These are phyloP conservation scores for Penaeus chinensis DNA, from an alignment of 1,140 invertebrate genomes.

Conservation along the genomic window DNA sequence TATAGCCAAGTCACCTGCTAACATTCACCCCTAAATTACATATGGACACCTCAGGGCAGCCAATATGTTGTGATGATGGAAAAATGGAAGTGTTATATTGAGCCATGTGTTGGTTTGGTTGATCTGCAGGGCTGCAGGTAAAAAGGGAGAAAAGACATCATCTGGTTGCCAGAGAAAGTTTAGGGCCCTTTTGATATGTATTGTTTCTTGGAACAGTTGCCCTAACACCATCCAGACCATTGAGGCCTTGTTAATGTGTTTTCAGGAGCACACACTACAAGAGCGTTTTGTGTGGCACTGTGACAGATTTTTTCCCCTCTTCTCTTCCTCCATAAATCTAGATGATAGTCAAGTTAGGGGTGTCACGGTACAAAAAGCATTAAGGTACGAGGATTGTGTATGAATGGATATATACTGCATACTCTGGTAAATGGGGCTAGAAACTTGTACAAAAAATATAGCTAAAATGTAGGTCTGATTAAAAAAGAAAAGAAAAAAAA, in stretches of 20 bases:
- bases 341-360: conserved; percentile 34
- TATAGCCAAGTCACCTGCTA: no score
- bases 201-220: conserved; percentile 34
- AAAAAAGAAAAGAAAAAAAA: not conserved
- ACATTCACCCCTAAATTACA: no score
- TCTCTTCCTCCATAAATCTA: conserved; percentile 36
- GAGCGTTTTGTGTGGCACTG: conserved; percentile 41
- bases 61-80: conserved; percentile 12
- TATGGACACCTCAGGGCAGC: not conserved
- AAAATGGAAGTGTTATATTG: conserved; percentile 1
- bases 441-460: conserved; percentile 53
- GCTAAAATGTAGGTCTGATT: conserved; percentile 53
- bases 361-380: conserved; percentile 42
- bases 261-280: conserved; percentile 31
- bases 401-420: conserved; percentile 36
- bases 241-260: conserved; percentile 44
- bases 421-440: conserved; percentile 38
- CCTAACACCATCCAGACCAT: conserved; percentile 38
- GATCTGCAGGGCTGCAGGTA: no score
- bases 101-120: no score
- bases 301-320: conserved; percentile 24
- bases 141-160: no score
- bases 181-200: conserved; percentile 26
- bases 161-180: not conserved
- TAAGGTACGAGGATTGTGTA: conserved; percentile 42